A percentile compares a stretch with the other conserved stretches of the same genome.
These are phyloP conservation scores for Spinus pinus DNA, from an alignment of 2,797 vertebrate genomes.

Conservation along the genomic window DNA sequence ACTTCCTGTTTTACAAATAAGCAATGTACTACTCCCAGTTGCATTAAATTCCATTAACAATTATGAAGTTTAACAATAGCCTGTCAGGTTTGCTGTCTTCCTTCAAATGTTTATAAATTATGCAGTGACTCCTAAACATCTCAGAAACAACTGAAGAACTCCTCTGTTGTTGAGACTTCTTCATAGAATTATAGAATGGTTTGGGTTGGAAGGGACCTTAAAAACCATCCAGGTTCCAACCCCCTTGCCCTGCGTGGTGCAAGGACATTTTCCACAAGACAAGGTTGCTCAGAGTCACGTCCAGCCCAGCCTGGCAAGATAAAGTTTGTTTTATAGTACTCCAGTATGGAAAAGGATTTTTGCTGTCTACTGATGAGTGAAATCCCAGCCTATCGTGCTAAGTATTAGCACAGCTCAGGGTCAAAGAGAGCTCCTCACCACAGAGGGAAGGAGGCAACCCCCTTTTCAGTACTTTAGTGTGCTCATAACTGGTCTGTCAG, in stretches of 20 bases:
- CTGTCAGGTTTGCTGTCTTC: background rate
- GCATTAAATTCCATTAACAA: background rate
- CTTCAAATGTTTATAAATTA: background rate
- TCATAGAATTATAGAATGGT: background rate
- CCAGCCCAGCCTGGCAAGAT: background rate
- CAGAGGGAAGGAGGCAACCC: accelerated
- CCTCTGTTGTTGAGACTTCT: background rate
- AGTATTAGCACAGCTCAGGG: background rate
- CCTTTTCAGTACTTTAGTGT: accelerated
- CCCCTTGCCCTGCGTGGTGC: background rate
- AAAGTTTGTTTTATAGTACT: background rate
- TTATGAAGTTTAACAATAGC: background rate
- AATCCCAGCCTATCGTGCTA: background rate
- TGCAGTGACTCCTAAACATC: background rate
- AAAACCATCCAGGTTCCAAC: background rate
- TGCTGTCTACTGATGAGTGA: background rate
- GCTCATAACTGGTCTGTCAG: background rate
- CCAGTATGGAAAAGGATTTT: background rate
- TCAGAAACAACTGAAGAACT: background rate
- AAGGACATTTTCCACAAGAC: background rate
- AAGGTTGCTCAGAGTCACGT: background rate
- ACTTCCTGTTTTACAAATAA: slow-evolving; percentile 26
- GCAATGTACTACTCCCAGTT: background rate
- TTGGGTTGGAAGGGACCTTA: background rate
- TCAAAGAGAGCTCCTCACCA: background rate